Conservation (phyloP, 2,113 vertebrate genomes). For the Chaetodon trifascialis region DNA sequence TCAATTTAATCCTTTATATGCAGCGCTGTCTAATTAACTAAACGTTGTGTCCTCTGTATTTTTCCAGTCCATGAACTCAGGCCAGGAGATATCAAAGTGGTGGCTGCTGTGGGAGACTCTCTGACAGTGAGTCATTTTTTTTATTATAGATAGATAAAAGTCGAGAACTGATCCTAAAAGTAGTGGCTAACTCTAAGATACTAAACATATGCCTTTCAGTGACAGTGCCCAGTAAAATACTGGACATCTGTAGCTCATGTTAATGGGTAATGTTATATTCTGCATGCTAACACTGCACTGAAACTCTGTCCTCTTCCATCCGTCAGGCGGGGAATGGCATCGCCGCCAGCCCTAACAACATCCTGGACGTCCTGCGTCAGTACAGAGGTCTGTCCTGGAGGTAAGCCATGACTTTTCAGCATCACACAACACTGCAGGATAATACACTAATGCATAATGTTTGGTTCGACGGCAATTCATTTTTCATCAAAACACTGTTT, state of each 20-base stretch:
- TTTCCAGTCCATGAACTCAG: constrained; percentile 89
- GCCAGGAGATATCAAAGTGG: constrained; percentile 89
- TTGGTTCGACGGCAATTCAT: not conserved
- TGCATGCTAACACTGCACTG: not conserved
- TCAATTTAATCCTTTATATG: too few relatives aligned
- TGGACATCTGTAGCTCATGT: not conserved
- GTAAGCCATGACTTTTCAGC: constrained; percentile 75
- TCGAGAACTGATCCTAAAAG: not conserved
- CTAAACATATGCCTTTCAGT: too few relatives aligned
- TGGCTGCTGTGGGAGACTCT: constrained; percentile 93
- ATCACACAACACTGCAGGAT: not conserved
- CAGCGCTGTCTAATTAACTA: not conserved
- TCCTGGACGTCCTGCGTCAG: constrained; percentile 83
- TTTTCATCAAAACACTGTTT: not conserved
- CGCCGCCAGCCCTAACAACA: constrained; percentile 73
- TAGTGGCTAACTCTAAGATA: not conserved
- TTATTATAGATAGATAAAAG: too few relatives aligned
- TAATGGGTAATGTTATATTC: not conserved
- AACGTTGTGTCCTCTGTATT: not conserved
- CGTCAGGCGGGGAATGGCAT: constrained; percentile 91
- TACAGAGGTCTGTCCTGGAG: constrained; percentile 95
- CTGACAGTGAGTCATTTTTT: constrained; percentile 86
- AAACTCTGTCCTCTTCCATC: constrained; percentile 4
- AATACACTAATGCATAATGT: not conserved
- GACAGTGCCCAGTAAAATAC: not conserved